Evolutionary conservation across 1,140 invertebrate genomes (phyloP).

Genomic region (Diabrotica undecimpunctata): DNA sequence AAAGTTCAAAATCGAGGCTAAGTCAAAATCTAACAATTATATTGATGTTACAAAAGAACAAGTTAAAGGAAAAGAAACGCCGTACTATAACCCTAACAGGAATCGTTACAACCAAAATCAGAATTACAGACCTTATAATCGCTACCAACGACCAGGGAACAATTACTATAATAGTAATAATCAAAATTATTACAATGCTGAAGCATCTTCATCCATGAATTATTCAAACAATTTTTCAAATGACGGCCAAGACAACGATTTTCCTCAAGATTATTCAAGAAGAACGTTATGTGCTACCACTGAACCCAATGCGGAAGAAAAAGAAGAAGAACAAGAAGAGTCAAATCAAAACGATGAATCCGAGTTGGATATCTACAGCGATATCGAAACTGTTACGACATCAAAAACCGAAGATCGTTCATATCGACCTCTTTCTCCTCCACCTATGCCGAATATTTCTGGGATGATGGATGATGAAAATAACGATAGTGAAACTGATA

Average conservation of each 20-base stretch:
- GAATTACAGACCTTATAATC: neutral
- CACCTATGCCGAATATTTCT: constrained; percentile 33
- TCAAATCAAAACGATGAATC: constrained; percentile 43
- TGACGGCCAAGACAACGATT: constrained; percentile 27
- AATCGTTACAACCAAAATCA: constrained; percentile 4
- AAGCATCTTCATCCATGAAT: constrained; percentile 4
- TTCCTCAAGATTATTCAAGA: constrained; percentile 41
- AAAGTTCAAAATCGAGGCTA: constrained; percentile 36
- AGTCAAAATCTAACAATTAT: constrained; percentile 11
- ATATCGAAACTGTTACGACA: constrained; percentile 51
- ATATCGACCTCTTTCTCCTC: constrained; percentile 47
- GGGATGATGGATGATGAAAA: constrained; percentile 48
- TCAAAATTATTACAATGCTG: neutral
- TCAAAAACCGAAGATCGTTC: constrained; percentile 31
- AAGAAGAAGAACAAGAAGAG: constrained; percentile 19
- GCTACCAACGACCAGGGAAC: constrained; percentile 4
- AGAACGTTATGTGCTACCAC: constrained; percentile 26
- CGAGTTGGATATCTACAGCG: constrained; percentile 55
- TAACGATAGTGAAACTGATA: constrained; percentile 60
- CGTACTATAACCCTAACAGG: constrained; percentile 10
- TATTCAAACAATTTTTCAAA: neutral
- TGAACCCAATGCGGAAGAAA: neutral
- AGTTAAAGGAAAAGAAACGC: constrained; percentile 1
- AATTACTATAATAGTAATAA: constrained; percentile 1
- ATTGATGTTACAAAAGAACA: constrained; percentile 10